These are phyloP conservation scores for Phataginus tricuspis DNA, from an alignment of 2,797 vertebrate genomes.

Conservation along the genomic window DNA sequence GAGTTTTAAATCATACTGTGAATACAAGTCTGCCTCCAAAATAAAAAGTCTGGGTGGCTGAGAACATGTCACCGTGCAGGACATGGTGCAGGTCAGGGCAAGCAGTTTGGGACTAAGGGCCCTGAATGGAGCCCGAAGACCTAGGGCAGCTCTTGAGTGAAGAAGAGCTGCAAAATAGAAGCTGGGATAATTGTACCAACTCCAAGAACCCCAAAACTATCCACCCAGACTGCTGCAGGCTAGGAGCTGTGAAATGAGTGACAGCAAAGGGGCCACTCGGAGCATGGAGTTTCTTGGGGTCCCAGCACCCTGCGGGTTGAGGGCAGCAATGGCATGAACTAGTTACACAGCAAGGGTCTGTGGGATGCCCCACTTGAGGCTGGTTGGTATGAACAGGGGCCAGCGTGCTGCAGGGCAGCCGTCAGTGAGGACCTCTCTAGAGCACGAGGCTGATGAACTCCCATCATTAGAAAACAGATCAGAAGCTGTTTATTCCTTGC, in stretches of 20 bases:
- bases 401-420: accelerated
- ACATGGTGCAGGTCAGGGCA: accelerated
- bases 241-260: no score
- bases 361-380: not conserved
- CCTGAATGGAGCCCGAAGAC: not conserved
- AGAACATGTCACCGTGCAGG: no score
- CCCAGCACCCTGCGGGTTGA: accelerated
- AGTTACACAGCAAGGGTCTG: not conserved
- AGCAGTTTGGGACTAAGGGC: not conserved
- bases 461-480: not conserved
- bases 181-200: not conserved
- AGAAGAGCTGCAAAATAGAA: not conserved
- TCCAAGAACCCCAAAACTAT: not conserved
- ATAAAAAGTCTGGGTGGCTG: not conserved
- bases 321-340: not conserved
- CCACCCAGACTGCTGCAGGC: no score
- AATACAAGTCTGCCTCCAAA: not conserved
- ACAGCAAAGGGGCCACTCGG: accelerated
- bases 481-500: not conserved
- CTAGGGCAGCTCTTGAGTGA: not conserved
- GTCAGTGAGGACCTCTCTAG: not conserved
- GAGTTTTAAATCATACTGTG: not conserved
- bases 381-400: not conserved
- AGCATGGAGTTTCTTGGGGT: not conserved
- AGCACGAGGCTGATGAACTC: not conserved